Conservation (phyloP, 2,888 invertebrate genomes). For the Brachypterus glaber region DNA sequence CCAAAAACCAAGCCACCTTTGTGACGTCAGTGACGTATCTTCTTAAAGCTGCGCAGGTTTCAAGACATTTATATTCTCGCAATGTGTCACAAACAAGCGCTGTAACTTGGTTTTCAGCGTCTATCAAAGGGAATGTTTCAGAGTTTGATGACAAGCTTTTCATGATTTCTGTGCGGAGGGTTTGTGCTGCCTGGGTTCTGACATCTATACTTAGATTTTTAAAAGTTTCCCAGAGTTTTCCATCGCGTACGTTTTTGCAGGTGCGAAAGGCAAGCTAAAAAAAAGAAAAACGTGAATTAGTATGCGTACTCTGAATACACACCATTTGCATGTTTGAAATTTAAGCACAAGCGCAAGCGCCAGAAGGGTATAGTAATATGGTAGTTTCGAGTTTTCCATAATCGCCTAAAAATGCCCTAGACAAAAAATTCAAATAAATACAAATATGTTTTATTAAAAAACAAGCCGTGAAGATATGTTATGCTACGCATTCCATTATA, state of each 20-base stretch:
- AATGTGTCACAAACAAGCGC: constrained; percentile 66
- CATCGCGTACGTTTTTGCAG: constrained; percentile 59
- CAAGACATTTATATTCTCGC: constrained; percentile 87
- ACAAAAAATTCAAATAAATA: too few relatives aligned
- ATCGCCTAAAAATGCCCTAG: too few relatives aligned
- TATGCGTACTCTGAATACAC: constrained; percentile 6
- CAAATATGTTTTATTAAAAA: too few relatives aligned
- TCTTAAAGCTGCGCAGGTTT: constrained; percentile 64
- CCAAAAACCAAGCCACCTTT: constrained; percentile 78
- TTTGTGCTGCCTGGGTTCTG: constrained; percentile 41
- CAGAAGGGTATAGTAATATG: too few relatives aligned
- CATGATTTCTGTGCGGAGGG: constrained; percentile 52
- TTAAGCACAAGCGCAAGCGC: too few relatives aligned
- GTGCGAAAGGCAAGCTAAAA: constrained; percentile 64
- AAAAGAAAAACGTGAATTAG: constrained; percentile 12
- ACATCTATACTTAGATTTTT: constrained; percentile 38
- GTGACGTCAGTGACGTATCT: constrained; percentile 76
- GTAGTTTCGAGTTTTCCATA: too few relatives aligned
- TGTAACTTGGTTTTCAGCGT: constrained; percentile 57
- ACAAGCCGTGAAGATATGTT: too few relatives aligned
- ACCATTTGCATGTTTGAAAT: constrained; percentile 10
- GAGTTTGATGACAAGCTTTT: constrained; percentile 53
- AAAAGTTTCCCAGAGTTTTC: constrained; percentile 63
- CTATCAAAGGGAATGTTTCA: constrained; percentile 59
- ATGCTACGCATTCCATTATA: too few relatives aligned